Percentiles rank a stretch among this genome's conserved stretches.
Evolutionary conservation across 1,140 invertebrate genomes (phyloP).

Genomic region (Drosophila repleta): DNA sequence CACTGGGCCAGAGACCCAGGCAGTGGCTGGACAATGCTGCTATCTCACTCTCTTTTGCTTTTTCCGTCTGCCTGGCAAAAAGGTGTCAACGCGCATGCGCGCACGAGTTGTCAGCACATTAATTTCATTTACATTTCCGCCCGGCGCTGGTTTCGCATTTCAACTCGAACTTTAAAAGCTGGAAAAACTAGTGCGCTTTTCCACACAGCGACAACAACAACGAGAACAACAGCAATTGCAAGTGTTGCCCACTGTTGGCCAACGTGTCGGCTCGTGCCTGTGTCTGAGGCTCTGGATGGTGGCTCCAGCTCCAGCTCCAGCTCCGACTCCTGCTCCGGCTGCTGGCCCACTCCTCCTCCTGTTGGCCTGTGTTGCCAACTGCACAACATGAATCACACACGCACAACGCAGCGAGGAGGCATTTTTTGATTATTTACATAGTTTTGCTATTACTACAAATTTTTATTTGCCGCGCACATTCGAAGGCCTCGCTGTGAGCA

Average conservation of each 20-base stretch:
- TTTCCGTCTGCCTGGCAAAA: constrained; percentile 21
- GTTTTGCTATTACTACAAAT: constrained; percentile 83
- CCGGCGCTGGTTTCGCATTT: constrained; percentile 77
- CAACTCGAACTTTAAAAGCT: constrained; percentile 60
- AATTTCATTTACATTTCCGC: constrained; percentile 84
- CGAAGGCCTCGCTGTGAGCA: constrained; percentile 30
- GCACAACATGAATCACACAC: constrained; percentile 78
- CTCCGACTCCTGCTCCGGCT: constrained; percentile 6
- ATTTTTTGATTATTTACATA: constrained; percentile 82
- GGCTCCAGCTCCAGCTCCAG: constrained; percentile 4
- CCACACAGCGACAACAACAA: constrained; percentile 27
- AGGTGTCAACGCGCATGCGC: constrained; percentile 81
- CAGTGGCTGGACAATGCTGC: constrained; percentile 10
- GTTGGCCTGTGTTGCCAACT: constrained; percentile 23
- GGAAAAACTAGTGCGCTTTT: constrained; percentile 78
- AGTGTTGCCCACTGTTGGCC: constrained; percentile 68
- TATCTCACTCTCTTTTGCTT: constrained; percentile 3
- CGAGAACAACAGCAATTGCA: constrained; percentile 26
- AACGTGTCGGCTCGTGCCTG: constrained; percentile 64
- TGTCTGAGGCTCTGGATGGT: constrained; percentile 11
- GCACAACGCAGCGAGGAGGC: constrained; percentile 53
- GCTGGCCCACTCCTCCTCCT: constrained; percentile 45
- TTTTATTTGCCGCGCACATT: constrained; percentile 72
- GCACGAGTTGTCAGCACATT: constrained; percentile 80
- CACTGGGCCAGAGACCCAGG: constrained; percentile 54